Evolutionary conservation across 1,140 invertebrate species (phyloP), one percentile per base, ranked within the genome.

Genomic region (Bombus vancouverensis): DNA sequence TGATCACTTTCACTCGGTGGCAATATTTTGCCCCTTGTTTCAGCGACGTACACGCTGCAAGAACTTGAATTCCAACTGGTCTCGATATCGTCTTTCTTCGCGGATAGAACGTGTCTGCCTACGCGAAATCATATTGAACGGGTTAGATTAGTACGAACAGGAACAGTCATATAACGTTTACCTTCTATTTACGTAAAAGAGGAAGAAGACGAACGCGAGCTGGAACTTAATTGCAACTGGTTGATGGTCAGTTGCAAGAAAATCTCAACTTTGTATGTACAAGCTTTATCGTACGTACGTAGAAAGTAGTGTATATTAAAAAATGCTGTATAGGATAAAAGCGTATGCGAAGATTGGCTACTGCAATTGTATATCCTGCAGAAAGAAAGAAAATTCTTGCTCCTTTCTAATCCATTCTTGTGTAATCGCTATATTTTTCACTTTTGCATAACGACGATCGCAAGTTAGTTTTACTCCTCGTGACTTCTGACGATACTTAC

Each of bases 401-500:
- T 65, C n/a, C 4, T 65, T 65, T 65, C 13, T 59, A 59, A 59
- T 12, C 10, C 57, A 28, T 6, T 8, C 18, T 53, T 6, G 18
- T 22, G 47, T 8, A 53, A 22, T 53, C 2, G 47, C 5, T 53
- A 3, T 8, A 53, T 53, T 53, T 22, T 22, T 53, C 28, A 3
- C 57, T 12, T 28, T 3, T 10, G 3, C 57, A 28, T 59, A 53
- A 22, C 18, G 18, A 53, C 3, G 57, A 28, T 59, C 28, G 57
- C 57, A 12, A 12, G 3, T 1, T 10, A 13, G 4, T 62, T 12
- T n/a, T n/a, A 62, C 3, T 3, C 1, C 1, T 62, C 10, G 0
- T 12, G 6, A 10, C 0, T 28, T 32, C 4, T 3, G n/a, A 4
- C 62, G 0, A 65, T 66, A 32, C 6, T 6, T 32, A 18, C 62